Percentiles rank a stretch among this genome's conserved stretches.
Conservation (phyloP, 1,140 invertebrate species). For the Drosophila guanche region DNA sequence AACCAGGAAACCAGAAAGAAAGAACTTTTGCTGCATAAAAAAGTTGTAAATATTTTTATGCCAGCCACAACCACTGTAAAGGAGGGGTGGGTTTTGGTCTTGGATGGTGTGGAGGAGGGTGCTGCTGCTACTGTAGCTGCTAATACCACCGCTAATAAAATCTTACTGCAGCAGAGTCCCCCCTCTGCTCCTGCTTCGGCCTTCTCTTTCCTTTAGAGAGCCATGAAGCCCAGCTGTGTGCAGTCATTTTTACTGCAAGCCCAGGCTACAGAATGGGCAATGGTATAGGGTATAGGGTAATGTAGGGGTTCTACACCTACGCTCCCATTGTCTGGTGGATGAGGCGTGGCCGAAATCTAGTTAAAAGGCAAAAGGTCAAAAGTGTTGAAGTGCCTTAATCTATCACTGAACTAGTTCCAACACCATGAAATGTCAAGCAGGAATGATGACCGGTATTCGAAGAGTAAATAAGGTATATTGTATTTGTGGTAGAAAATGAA, state of each 20-base stretch:
- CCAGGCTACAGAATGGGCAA: conserved; percentile 31
- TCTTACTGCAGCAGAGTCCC: conserved; percentile 72
- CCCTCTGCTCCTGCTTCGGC: background rate
- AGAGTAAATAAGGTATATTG: no score
- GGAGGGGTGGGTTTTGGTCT: background rate
- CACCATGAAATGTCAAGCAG: conserved; percentile 19
- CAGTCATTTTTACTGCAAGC: conserved; percentile 79
- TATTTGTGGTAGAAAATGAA: no score
- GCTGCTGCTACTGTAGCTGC: conserved; percentile 56
- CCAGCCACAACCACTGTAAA: conserved; percentile 60
- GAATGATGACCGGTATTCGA: no score
- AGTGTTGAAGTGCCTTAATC: conserved; percentile 26
- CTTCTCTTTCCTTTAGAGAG: conserved; percentile 22
- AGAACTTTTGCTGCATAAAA: conserved; percentile 65
- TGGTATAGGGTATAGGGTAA: conserved; percentile 4
- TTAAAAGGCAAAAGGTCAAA: conserved; percentile 19
- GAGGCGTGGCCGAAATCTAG: conserved; percentile 26
- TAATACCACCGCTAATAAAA: conserved; percentile 82
- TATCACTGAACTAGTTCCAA: conserved; percentile 23
- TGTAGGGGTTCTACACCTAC: background rate
- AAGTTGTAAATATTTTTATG: conserved; percentile 82
- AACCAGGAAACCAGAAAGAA: conserved; percentile 1
- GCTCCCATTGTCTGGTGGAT: background rate
- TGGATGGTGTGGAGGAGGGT: conserved; percentile 10
- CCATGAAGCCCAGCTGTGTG: conserved; percentile 81